Conservation (phyloP, 2,888 invertebrate species). For the Ennomos erosarius region DNA sequence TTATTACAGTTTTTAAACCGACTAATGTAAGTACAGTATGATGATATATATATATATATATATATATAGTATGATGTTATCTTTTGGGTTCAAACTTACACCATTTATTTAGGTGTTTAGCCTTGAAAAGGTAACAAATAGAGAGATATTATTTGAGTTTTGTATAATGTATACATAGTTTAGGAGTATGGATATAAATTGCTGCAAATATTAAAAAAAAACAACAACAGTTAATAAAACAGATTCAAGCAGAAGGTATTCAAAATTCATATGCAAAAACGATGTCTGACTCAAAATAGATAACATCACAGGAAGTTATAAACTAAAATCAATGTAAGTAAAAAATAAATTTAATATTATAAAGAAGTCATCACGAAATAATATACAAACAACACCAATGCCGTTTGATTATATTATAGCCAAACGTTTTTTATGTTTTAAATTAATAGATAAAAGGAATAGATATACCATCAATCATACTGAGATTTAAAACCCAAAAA, state of each 20-base stretch:
- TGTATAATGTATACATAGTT: too few relatives aligned
- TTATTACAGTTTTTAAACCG: too few relatives aligned
- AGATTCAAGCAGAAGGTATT: background rate
- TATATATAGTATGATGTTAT: too few relatives aligned
- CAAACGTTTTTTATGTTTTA: background rate
- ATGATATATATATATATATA: too few relatives aligned
- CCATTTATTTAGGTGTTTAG: too few relatives aligned
- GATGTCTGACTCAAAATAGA: constrained; percentile 7
- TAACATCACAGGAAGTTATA: constrained; percentile 21
- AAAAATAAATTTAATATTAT: constrained; percentile 4
- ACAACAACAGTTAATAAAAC: background rate
- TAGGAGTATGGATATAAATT: background rate
- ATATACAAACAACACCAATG: background rate
- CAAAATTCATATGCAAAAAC: constrained; percentile 10
- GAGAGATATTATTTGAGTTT: too few relatives aligned
- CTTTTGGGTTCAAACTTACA: too few relatives aligned
- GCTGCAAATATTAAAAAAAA: background rate
- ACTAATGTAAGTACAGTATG: too few relatives aligned
- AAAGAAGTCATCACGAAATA: background rate
- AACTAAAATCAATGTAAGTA: constrained; percentile 14
- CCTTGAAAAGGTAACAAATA: too few relatives aligned
- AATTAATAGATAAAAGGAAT: constrained; percentile 11
- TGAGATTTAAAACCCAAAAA: constrained; percentile 33
- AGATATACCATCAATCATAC: constrained; percentile 23
- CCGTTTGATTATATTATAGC: background rate